Conservation (phyloP, 2,797 vertebrate species). For the Crenuchus spilurus region DNA sequence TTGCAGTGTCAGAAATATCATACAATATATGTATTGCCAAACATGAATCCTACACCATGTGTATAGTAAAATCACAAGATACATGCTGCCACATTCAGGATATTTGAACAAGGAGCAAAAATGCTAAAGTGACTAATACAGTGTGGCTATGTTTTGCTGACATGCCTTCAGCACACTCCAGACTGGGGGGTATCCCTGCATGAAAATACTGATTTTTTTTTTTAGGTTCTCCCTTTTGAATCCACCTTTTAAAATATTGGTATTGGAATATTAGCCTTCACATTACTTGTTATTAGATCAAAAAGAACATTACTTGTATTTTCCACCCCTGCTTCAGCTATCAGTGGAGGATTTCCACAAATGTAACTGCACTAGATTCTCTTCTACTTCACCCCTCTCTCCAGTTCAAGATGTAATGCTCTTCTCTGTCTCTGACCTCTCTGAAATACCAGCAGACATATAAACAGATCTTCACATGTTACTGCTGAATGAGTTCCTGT, state of each 20-base stretch:
- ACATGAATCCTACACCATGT: no score
- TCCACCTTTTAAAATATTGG: no score
- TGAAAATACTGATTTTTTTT: no score
- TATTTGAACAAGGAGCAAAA: background rate
- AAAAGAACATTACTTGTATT: no score
- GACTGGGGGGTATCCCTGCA: no score
- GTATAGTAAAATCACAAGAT: no score
- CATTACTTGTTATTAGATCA: no score
- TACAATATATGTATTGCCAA: no score
- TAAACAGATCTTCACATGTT: conserved; percentile 42
- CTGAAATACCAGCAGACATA: conserved; percentile 31
- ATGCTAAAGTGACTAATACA: background rate
- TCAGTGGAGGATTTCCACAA: background rate
- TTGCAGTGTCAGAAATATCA: no score
- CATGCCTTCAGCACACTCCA: background rate
- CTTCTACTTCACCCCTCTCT: background rate
- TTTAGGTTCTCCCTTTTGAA: no score
- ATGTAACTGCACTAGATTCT: background rate
- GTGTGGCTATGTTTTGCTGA: background rate
- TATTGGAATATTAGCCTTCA: no score
- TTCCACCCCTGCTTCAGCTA: no score
- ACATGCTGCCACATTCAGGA: background rate
- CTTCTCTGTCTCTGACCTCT: conserved; percentile 6
- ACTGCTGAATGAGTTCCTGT: conserved; percentile 37
- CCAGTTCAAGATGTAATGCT: background rate